Evolutionary conservation across 2,797 vertebrate species (phyloP), one percentile per base, ranked within the genome.

Genomic region (Peromyscus aztecus): DNA sequence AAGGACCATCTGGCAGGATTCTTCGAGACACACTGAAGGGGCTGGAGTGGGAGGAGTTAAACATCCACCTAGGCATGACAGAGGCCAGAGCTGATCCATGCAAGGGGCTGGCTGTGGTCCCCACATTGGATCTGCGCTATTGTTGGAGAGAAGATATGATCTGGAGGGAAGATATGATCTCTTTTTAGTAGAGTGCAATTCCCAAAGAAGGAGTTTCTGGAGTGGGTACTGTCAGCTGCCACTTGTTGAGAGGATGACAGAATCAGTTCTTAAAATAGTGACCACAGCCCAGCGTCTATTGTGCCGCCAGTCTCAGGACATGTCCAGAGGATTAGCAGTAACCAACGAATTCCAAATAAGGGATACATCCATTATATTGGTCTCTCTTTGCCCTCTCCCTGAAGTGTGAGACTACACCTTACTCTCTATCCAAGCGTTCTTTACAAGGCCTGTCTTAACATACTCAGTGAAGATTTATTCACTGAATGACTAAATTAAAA

Each of bases 401-500:
- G 43, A 61, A 80, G 4, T 7, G 3, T 86, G 65, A 65, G 55
- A 78, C 67, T n/a, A 7, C 43, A n/a, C 87, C 78, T 52, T 78
- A 21, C 57, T 34, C 67, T 31, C 40, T 90, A 83, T 43, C 52
- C 65, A 91, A 86, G 21, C 4, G 43, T 29, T 76, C 27, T 89
- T 27, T 31, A 27, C 9, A 94, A 61, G 63, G 37, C n/a, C 76
- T 63, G 23, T 27, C 43, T 92, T 88, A 82, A 91, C 73, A 76
- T 2, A 31, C 40, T 65, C 55, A 63, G 49, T 31, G 90, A 82
- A 86, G 94, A 89, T 82, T 52, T 91, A 29, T 65, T 81, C 73
- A 67, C 34, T 82, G 83, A 95, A 77, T 89, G 69, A 95, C 75
- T 86, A 73, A 88, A 89, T 77, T 89, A 63, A 80, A 91, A 85